These are phyloP conservation scores for Neuroterus valhalla DNA, from an alignment of 1,140 invertebrate species.

Conservation along the genomic window DNA sequence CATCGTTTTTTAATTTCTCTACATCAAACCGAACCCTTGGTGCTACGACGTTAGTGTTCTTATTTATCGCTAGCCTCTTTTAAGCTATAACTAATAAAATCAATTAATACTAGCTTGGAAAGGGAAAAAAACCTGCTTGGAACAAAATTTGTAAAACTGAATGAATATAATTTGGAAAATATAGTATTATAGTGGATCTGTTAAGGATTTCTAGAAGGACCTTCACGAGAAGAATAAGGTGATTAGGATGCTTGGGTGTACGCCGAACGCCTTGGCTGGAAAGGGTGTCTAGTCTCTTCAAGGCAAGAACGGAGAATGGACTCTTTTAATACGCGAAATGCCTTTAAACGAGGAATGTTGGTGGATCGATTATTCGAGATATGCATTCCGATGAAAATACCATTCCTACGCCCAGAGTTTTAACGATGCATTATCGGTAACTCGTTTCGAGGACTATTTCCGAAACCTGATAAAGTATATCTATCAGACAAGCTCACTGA, in stretches of 20 bases:
- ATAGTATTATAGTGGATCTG: background rate
- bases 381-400: constrained; percentile 42
- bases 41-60: too few species aligned
- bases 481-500: background rate
- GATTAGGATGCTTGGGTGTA: constrained; percentile 56
- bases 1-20: too few species aligned
- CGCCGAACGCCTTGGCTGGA: constrained; percentile 35
- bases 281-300: constrained; percentile 6
- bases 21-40: too few species aligned
- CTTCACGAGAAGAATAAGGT: constrained; percentile 44
- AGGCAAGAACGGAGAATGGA: constrained; percentile 25
- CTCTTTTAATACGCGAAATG: constrained; percentile 53
- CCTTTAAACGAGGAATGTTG: constrained; percentile 51
- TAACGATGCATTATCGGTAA: constrained; percentile 8
- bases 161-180: too few species aligned
- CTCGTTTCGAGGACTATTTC: constrained; percentile 1
- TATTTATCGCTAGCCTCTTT: too few species aligned
- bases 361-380: constrained; percentile 54
- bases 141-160: too few species aligned
- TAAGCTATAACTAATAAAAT: too few species aligned
- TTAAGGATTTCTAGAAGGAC: constrained; percentile 12
- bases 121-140: too few species aligned
- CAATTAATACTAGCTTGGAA: too few species aligned
- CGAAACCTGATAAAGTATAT: constrained; percentile 17
- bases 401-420: constrained; percentile 5